phyloP scores from a whole-genome alignment of 2,888 invertebrate genomes.

The Ommatoiulus sabulosus region DNA sequence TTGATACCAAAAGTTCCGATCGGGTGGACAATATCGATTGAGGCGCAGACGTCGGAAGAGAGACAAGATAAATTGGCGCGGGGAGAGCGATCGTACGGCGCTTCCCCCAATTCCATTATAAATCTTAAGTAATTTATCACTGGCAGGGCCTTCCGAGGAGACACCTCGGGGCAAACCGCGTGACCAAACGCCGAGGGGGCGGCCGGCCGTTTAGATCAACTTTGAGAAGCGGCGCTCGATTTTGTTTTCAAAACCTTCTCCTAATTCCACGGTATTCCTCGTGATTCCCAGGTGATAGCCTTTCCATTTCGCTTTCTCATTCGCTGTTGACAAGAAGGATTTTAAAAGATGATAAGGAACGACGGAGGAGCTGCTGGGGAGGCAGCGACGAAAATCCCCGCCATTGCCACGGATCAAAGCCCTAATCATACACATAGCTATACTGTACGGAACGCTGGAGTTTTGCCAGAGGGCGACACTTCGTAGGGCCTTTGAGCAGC shows the following conservation, averaged over 20 bases:
- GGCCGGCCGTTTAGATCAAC: not conserved
- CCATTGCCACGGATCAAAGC: constrained; percentile 5
- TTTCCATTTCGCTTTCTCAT: constrained; percentile 42
- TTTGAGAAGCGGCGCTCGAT: not conserved
- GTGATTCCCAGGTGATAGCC: constrained; percentile 49
- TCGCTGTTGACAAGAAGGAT: constrained; percentile 51
- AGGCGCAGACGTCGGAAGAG: not conserved
- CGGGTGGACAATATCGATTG: constrained; percentile 19
- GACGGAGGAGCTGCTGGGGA: not conserved
- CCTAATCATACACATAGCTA: not conserved
- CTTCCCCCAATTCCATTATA: constrained; percentile 38
- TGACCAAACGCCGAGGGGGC: not conserved
- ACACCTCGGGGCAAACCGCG: constrained; percentile 2
- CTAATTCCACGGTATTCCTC: constrained; percentile 8
- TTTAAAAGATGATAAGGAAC: constrained; percentile 48
- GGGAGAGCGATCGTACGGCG: not conserved
- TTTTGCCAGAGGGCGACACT: not conserved
- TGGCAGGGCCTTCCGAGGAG: not conserved
- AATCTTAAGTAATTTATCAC: constrained; percentile 52
- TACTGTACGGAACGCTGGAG: not conserved
- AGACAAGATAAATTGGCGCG: constrained; percentile 23
- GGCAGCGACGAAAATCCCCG: not conserved
- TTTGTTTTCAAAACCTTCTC: constrained; percentile 38
- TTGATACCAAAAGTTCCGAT: constrained; percentile 27
- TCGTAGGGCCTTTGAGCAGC: not conserved